phyloP scores from a whole-genome alignment of 2,888 invertebrate genomes.

The Latheticus oryzae region DNA sequence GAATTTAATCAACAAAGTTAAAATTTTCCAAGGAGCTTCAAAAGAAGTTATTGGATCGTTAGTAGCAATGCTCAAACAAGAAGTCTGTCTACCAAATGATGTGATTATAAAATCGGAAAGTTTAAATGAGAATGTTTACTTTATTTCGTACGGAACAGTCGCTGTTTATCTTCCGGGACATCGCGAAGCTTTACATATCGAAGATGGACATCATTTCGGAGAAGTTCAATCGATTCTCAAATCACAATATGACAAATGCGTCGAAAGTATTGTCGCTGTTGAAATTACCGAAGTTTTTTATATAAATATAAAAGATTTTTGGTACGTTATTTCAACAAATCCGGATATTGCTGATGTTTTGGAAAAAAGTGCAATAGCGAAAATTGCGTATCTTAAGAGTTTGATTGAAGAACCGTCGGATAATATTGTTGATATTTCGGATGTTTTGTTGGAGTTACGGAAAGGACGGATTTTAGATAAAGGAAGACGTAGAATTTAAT shows the following conservation, averaged over 20 bases:
- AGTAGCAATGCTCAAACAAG: slow-evolving; percentile 61
- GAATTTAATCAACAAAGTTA: slow-evolving; percentile 65
- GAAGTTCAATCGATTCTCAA: slow-evolving; percentile 55
- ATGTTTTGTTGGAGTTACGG: slow-evolving; percentile 44
- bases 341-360: slow-evolving; percentile 61
- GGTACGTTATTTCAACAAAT: slow-evolving; percentile 55
- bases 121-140: slow-evolving; percentile 66
- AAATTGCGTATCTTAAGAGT: neutral
- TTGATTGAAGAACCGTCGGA: neutral
- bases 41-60: slow-evolving; percentile 61
- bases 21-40: slow-evolving; percentile 64
- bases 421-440: slow-evolving; percentile 12
- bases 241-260: slow-evolving; percentile 42
- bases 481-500: slow-evolving; percentile 34
- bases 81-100: slow-evolving; percentile 66
- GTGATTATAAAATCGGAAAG: slow-evolving; percentile 63
- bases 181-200: slow-evolving; percentile 68
- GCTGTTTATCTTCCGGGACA: slow-evolving; percentile 63
- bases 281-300: slow-evolving; percentile 60
- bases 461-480: slow-evolving; percentile 47
- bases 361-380: slow-evolving; percentile 56
- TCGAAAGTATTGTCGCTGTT: slow-evolving; percentile 50
- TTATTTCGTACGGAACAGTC: slow-evolving; percentile 68
- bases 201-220: slow-evolving; percentile 69
- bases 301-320: slow-evolving; percentile 51